Evolutionary conservation across 2,888 invertebrate species (phyloP), one percentile per base, ranked within the genome.

Genomic region (Teinopalpus imperialis): DNA sequence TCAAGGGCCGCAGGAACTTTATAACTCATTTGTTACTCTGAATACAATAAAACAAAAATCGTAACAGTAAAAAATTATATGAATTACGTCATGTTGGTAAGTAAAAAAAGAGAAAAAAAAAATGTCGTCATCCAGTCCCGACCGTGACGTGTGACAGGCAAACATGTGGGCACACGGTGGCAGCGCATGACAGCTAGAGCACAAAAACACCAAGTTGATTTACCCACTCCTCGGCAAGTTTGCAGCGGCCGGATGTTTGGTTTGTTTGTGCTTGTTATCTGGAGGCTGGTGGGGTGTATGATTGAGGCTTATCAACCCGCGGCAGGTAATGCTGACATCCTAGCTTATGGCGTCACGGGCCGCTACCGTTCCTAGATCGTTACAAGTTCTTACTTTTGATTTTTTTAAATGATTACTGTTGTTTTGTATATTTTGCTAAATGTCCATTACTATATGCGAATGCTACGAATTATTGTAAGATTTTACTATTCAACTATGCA

Each of bases 211-310:
- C 54, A 43, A 10, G 51, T 49, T 49, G 51, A 61, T 63, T 65
- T 63, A 42, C 26, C 20, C 27, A 43, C 54, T 43, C 37, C 37
- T 41, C 34, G 51, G 32, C 41, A 60, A 69, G 74, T 79, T 78
- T 73, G 68, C 63, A 69, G 55, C 66, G 74, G 69, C 81, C 83
- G 85, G 85, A 83, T 85, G 80, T 79, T 60, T 59, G 52, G 59
- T 66, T 52, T 80, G 79, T 79, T 79, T 78, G 69, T 59, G 45
- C 54, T 52, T 53, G 66, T 81, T 83, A 82, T 83, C 81, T 74
- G 35, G 43, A 52, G 62, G 61, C 66, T 61, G 64, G 37, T 49
- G 18, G 32, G 66, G 45, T 61, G 68, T 66, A 73, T 79, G 77
- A 81, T 79, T 77, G 77, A 69, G 63, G 66, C 69, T 81, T 82